Evolutionary conservation across 2,888 invertebrate species (phyloP), one percentile per base, ranked within the genome.

Genomic region (Erpobdella octoculata): DNA sequence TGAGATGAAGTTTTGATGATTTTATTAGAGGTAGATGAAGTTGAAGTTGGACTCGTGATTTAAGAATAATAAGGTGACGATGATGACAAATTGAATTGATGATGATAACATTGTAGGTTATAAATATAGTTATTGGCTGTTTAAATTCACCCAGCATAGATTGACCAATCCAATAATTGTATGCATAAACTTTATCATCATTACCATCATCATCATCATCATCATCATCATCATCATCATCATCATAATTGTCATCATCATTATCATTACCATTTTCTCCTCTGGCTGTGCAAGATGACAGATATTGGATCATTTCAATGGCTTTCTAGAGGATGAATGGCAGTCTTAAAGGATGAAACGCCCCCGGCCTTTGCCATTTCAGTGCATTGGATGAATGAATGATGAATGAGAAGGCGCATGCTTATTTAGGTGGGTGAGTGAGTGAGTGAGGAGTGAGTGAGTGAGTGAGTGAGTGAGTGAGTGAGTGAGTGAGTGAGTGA

Each of bases 171-270:
- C n/a, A n/a, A n/a, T n/a, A n/a, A n/a, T n/a, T n/a, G n/a, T n/a
- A n/a, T n/a, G n/a, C n/a, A n/a, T n/a, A n/a, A n/a, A n/a, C n/a
- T n/a, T n/a, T 25, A 48, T 9, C 48, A 48, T 9, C 5, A 9
- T 9, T 25, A 48, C 25, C 5, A 35, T 37, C 66, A 35, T 37
- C 36, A 35, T 65, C 36, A 65, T 35, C 66, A 65, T 65, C 36
- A 65, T 65, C 66, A 37, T 35, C 66, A 37, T 3, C 38, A 37
- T 37, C 69, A 28, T 58, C 69, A 69, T 33, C 53, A 69, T 1
- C 69, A 69, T 33, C 70, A 70, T 70, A 58, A 33, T 61, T 61
- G 35, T 70, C 48, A 9, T 48, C 48, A 25, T 48, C 48, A 9
- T 48, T 25, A 48, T 48, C n/a, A 9, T 9, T 9, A 5, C 9